Percentiles rank a stretch among this genome's conserved stretches.
Conservation (phyloP, 1,140 invertebrate genomes). For the Procambarus virginalis region DNA sequence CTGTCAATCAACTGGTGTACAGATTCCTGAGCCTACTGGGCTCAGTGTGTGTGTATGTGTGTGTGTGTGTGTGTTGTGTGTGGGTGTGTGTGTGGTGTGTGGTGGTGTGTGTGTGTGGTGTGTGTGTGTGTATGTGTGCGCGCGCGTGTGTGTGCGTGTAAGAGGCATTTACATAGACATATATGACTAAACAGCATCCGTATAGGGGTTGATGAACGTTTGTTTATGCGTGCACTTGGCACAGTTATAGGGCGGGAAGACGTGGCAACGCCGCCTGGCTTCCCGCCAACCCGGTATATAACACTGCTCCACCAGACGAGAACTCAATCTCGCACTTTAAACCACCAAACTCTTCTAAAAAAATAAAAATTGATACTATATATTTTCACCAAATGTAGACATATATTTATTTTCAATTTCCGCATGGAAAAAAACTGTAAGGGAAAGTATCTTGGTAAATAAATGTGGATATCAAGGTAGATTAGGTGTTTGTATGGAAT, state of each 20-base stretch:
- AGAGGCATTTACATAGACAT: not conserved
- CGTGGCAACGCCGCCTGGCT: not conserved
- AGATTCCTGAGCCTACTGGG: no score
- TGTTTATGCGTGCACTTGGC: not conserved
- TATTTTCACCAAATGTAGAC: no score
- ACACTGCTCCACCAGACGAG: not conserved
- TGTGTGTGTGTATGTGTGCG: not conserved
- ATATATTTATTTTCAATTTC: no score
- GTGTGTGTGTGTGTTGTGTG: no score
- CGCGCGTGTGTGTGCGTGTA: not conserved
- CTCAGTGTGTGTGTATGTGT: no score
- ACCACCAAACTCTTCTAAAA: not conserved
- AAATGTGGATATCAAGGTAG: no score
- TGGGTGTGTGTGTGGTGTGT: not conserved
- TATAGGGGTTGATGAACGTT: not conserved
- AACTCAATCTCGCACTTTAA: not conserved
- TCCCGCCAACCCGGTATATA: conserved; percentile 4
- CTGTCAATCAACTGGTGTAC: no score
- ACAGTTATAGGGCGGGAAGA: not conserved
- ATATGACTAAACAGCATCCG: not conserved
- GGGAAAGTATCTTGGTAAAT: no score
- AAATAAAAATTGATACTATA: no score
- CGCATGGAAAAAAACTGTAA: no score
- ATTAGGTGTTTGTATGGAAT: not conserved
- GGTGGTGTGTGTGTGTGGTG: not conserved